Evolutionary conservation across 2,113 vertebrate genomes (phyloP).

Genomic region (Pluvianellus socialis): DNA sequence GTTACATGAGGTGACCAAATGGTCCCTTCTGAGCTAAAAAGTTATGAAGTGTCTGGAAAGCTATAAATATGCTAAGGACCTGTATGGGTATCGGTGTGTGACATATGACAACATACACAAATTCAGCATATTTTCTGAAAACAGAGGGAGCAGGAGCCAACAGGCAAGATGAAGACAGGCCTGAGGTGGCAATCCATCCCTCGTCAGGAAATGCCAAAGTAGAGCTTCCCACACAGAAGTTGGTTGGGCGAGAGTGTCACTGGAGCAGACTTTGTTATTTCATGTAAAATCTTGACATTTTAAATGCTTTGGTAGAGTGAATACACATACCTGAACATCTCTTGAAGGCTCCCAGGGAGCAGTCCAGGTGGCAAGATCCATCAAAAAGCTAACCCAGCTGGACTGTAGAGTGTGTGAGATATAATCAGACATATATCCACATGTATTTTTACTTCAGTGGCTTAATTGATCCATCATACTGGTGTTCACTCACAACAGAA

Average conservation of each 20-base stretch:
- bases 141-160: neutral
- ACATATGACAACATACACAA: neutral
- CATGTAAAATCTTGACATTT: neutral
- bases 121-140: neutral
- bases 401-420: neutral
- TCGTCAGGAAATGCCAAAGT: neutral
- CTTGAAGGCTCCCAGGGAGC: neutral
- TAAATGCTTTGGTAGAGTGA: neutral
- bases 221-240: neutral
- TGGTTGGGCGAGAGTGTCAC: neutral
- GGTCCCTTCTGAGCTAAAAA: neutral
- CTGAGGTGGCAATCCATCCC: neutral
- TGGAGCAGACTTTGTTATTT: neutral
- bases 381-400: neutral
- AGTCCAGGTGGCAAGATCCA: neutral
- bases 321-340: neutral
- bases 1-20: neutral
- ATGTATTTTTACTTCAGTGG: constrained; percentile 4
- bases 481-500: neutral
- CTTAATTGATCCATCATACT: constrained; percentile 17
- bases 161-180: neutral
- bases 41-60: neutral
- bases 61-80: neutral
- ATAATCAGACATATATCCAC: neutral
- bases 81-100: neutral